Evolutionary conservation across 1,140 invertebrate species (phyloP), one percentile per base, ranked within the genome.

Genomic region (Penaeus vannamei): DNA sequence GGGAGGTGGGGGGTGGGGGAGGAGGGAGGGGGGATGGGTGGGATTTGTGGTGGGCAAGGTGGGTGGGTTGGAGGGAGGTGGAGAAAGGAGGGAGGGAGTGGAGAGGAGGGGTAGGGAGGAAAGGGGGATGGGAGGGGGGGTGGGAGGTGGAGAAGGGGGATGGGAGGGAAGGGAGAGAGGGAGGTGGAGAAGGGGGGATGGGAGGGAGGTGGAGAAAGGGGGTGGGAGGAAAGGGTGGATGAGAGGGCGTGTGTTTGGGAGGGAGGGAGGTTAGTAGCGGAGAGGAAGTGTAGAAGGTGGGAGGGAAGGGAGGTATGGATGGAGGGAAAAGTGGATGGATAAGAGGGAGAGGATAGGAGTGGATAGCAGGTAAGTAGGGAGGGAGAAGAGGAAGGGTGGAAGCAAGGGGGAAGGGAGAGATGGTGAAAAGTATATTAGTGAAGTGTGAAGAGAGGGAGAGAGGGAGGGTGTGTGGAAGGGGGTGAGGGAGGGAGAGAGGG

Each of bases 361-460:
- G 46, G 10, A 8, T 36, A 5, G 36, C 5, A 5, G n/a, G n/a
- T n/a, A n/a, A n/a, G n/a, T n/a, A 46, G 42, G 10, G 42, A 46
- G 42, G 42, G 42, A 46, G 42, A 46, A 8, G 46, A 14, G 46
- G 46, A 8, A 53, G 46, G 14, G 46, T 0, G 10, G 46, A 42
- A 12, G 42, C 0, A 53, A 53, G 19, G 8, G 60, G 14, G 82
- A n/a, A 5, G 61, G 60, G 7, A 29, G 42, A 62, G 8, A 26
- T 36, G 32, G 61, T 17, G 42, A 32, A 22, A 29, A 42, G 46
- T 53, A 46, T n/a, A 53, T 5, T n/a, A 53, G 79, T n/a, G 23
- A 20, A 29, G 60, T 22, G n/a, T 59, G 46, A 53, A 72, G 66
- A 72, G 66, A 72, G 66, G n/a, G 66, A 72, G 66, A 72, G 66